Base-by-base conservation (phyloP, 2,113 vertebrate species). In the Crotalus viridis region DNA sequence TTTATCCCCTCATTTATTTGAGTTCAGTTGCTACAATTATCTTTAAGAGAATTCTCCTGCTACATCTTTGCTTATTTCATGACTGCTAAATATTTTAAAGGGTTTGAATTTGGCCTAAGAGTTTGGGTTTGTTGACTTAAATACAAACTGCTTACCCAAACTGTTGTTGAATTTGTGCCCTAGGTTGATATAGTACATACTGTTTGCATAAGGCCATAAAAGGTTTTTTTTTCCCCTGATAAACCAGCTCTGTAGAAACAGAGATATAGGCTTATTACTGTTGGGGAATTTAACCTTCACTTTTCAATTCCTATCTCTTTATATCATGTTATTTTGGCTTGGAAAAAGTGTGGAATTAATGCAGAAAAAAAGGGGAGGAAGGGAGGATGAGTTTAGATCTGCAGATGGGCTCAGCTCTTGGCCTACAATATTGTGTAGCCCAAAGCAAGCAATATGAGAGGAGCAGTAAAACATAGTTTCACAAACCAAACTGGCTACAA, bases 261-360 rank as follows among this genome's bases (percentile, higher is more conserved):
- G n/a, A 93, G 81, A 54, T 85, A 43, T 21, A 59, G 81, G 5
- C 48, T 90, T 51, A 64, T 90, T 93, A 87, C 56, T 54, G 81
- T 85, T 90, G 56, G 46, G 86, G 48, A 93, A 81, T 90, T 90
- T 90, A 93, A 85, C 81, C 52, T 87, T 90, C 26, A 90, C 55
- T 90, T 93, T 89, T 90, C 92, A 93, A 28, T 86, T 93, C 46
- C 92, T 93, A 90, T 90, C 74, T 93, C 74, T 15, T 61, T 55
- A 86, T 64, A 19, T 85, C 13, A 5, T 93, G 81, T 54, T 90
- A 54, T 93, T 93, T 90, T 90, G 88, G 89, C 92, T 52, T 93
- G 10, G 56, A 86, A 64, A 93, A 90, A n/a, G 52, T 22, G n/a
- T 22, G 48, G 86, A 90, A 87, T 90, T 43, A 87, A 64, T 52